A percentile compares a stretch with the other conserved stretches of the same genome.
Evolutionary conservation across 2,888 invertebrate genomes (phyloP).

Genomic region (Timema podura): DNA sequence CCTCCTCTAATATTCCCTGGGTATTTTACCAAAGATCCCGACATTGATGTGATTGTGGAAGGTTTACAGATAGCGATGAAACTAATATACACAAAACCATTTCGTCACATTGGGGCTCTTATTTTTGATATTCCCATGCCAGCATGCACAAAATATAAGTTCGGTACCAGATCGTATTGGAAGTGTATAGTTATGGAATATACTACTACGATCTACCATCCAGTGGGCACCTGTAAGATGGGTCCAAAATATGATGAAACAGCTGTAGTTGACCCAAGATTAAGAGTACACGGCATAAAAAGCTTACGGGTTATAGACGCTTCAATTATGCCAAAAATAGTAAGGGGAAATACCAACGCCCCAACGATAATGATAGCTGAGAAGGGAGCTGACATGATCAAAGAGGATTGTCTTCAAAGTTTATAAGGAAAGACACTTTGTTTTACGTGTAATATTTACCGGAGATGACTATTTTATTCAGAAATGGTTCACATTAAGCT

Average conservation of each 20-base stretch:
- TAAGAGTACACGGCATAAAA: conserved; percentile 38
- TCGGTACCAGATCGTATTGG: conserved; percentile 64
- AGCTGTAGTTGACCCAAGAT: conserved; percentile 60
- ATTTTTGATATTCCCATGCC: conserved; percentile 56
- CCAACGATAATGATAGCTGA: conserved; percentile 43
- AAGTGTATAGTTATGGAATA: conserved; percentile 60
- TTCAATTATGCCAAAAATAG: conserved; percentile 43
- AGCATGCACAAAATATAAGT: conserved; percentile 53
- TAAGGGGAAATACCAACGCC: conserved; percentile 43
- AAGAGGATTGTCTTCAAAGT: conserved; percentile 30
- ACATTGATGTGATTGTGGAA: conserved; percentile 50
- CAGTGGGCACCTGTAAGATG: conserved; percentile 67
- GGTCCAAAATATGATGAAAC: conserved; percentile 57
- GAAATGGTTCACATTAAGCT: too few relatives aligned
- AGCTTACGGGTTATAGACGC: conserved; percentile 42
- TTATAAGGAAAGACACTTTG: too few relatives aligned
- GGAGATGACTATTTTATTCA: too few relatives aligned
- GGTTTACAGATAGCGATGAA: conserved; percentile 48
- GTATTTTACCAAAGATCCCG: conserved; percentile 37
- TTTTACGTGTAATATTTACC: too few relatives aligned
- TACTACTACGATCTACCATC: conserved; percentile 67
- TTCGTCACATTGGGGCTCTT: conserved; percentile 53
- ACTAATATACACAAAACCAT: conserved; percentile 56
- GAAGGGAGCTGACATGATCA: conserved; percentile 41
- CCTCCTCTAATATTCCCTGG: conserved; percentile 49